Evolutionary conservation across 2,888 invertebrate genomes (phyloP).

Genomic region (Apamea monoglypha): DNA sequence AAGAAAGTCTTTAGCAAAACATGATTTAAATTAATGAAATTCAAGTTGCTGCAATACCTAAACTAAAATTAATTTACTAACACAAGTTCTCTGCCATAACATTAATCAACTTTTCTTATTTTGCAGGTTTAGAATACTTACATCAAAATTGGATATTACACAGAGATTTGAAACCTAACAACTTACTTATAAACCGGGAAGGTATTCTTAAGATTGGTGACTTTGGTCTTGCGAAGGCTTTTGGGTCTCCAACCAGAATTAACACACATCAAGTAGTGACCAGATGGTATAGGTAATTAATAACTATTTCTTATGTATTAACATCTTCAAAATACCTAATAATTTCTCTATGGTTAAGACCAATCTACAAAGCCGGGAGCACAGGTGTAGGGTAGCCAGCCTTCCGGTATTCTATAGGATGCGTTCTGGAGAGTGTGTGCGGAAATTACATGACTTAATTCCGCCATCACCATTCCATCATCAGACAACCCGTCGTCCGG

Average conservation of each 20-base stretch:
- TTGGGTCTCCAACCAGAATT: slow-evolving; percentile 98
- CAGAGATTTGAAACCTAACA: slow-evolving; percentile 99
- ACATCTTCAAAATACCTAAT: neutral
- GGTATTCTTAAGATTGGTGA: slow-evolving; percentile 99
- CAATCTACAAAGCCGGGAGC: no score
- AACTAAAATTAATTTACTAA: neutral
- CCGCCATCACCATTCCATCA: no score
- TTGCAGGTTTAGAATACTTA: slow-evolving; percentile 96
- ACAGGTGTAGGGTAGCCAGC: no score
- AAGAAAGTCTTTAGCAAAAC: neutral
- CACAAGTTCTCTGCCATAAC: neutral
- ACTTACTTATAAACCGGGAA: slow-evolving; percentile 97
- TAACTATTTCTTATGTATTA: neutral
- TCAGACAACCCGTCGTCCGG: no score
- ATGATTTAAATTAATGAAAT: neutral
- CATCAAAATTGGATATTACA: slow-evolving; percentile 99
- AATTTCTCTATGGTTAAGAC: no score
- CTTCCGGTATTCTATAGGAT: no score
- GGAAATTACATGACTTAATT: no score
- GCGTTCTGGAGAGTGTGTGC: no score
- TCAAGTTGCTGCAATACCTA: neutral
- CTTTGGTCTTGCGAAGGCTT: slow-evolving; percentile 99
- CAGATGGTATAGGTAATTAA: slow-evolving; percentile 95
- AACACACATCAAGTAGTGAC: slow-evolving; percentile 99
- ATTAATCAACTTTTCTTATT: neutral